Conservation (phyloP, 2,113 vertebrate species). For the Sclerurus mexicanus region DNA sequence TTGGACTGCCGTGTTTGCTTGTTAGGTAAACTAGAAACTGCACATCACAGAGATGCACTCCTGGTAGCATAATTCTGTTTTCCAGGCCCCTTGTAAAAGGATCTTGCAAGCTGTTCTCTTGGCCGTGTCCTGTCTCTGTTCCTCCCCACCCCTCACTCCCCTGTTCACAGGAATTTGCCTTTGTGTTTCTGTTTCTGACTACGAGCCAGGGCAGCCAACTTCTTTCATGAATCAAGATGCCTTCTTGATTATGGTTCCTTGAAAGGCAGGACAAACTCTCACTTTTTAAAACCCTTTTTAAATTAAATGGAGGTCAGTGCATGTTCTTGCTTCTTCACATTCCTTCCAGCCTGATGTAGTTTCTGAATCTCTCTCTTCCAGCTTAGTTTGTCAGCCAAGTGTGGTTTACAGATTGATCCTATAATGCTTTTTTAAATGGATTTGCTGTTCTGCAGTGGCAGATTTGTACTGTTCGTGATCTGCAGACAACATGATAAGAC, state of each 20-base stretch:
- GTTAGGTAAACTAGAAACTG: neutral
- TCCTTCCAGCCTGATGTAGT: neutral
- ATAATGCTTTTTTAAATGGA: neutral
- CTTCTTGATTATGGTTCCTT: neutral
- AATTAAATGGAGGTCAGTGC: neutral
- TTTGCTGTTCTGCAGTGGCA: neutral
- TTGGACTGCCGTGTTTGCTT: neutral
- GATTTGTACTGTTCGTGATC: neutral
- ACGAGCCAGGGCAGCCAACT: neutral
- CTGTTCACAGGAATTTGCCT: neutral
- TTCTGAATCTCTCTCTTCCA: neutral
- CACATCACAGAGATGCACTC: neutral
- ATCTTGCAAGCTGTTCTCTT: neutral
- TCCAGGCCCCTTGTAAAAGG: neutral
- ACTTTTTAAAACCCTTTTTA: neutral
- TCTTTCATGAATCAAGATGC: neutral
- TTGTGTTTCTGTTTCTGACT: neutral
- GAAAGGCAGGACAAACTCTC: neutral
- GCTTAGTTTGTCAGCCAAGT: neutral
- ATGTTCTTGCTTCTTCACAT: neutral
- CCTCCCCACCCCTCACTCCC: neutral
- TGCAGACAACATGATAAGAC: neutral
- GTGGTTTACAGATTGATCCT: neutral
- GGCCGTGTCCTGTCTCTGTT: neutral
- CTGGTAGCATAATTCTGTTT: neutral